Percentiles rank a stretch among this genome's conserved stretches.
These are phyloP conservation scores for Todiramphus saurophagus DNA, from an alignment of 2,113 vertebrate genomes.

Conservation along the genomic window DNA sequence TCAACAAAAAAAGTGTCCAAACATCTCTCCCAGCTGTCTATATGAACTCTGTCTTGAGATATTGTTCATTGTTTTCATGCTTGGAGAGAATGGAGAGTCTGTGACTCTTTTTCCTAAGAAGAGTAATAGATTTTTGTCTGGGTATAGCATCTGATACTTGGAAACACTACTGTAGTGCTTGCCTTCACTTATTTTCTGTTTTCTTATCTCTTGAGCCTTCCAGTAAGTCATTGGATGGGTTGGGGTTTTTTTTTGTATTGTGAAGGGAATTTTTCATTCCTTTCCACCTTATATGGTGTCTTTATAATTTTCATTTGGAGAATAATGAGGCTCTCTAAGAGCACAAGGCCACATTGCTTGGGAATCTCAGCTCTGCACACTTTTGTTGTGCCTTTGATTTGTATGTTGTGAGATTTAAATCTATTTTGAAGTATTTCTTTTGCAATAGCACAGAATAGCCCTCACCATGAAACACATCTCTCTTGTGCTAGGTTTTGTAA, in stretches of 20 bases:
- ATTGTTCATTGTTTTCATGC: not conserved
- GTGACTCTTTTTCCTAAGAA: not conserved
- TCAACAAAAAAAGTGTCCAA: not conserved
- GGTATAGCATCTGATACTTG: not conserved
- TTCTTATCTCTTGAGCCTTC: not conserved
- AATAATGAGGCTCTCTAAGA: not conserved
- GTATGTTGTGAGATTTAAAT: not conserved
- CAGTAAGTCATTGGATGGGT: not conserved
- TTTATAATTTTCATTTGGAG: not conserved
- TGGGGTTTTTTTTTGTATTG: not conserved
- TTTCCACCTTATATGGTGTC: not conserved
- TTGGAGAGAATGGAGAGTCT: not conserved
- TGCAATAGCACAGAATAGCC: not conserved
- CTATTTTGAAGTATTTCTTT: not conserved
- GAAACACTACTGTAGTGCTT: not conserved
- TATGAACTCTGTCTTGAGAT: not conserved
- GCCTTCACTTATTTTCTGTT: not conserved
- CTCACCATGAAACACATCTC: not conserved
- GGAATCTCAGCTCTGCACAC: not conserved
- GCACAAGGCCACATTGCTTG: not conserved
- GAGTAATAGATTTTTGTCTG: not conserved
- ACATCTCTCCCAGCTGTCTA: not conserved
- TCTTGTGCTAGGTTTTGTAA: not conserved
- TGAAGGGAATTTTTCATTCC: not conserved
- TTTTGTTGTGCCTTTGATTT: not conserved